Evolutionary conservation across 64 coral and sea anemone species (phyloP).

Genomic region (Pocillopora verrucosa): DNA sequence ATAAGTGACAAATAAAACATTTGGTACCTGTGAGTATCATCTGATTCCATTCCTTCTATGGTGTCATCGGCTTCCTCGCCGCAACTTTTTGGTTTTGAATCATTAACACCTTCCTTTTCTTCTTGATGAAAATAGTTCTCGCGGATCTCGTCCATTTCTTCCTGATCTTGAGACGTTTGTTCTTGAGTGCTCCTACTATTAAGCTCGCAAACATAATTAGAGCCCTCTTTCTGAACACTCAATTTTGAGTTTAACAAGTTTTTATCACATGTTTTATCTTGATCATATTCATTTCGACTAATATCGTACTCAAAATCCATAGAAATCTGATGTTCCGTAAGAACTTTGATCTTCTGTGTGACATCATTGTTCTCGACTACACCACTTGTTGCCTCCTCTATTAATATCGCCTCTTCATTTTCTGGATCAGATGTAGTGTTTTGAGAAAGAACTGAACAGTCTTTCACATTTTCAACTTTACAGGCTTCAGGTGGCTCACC

Average conservation of each 20-base stretch:
- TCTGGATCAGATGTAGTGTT: not conserved
- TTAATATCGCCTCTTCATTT: too few species aligned
- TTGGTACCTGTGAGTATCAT: not conserved
- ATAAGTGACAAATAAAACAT: not conserved
- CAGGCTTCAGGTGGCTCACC: not conserved
- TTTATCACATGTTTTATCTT: too few species aligned
- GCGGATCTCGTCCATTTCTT: not conserved
- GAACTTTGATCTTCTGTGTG: not conserved
- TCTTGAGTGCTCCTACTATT: too few species aligned
- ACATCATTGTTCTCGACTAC: not conserved
- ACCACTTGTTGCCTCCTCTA: not conserved
- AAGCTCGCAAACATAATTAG: not conserved
- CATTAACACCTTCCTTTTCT: not conserved
- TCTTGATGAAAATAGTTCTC: not conserved
- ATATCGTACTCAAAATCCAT: not conserved
- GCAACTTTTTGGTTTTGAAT: not conserved
- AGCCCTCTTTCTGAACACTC: not conserved
- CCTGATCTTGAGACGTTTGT: not conserved
- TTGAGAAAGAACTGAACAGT: not conserved
- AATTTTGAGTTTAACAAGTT: not conserved
- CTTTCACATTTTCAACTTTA: not conserved
- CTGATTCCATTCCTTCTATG: slow-evolving; percentile 24
- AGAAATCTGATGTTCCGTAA: not conserved
- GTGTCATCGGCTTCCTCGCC: not conserved
- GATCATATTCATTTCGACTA: too few species aligned